phyloP scores from a whole-genome alignment of 2,797 vertebrate species.

The Oreochromis mossambicus region DNA sequence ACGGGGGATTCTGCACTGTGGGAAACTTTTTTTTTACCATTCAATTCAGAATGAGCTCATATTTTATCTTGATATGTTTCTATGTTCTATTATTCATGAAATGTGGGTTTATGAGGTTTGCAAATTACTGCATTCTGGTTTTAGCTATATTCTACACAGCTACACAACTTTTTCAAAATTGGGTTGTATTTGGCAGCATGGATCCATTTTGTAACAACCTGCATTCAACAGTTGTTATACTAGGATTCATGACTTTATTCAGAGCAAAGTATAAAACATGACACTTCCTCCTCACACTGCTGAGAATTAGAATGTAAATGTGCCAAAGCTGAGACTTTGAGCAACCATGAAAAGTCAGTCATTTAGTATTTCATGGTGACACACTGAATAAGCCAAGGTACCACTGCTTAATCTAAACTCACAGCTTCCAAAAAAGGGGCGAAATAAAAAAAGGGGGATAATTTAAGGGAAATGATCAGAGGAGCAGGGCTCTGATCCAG shows the following conservation, averaged over 20 bases:
- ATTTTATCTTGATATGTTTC: not conserved
- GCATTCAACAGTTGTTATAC: not conserved
- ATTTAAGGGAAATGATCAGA: not conserved
- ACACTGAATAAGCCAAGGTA: not conserved
- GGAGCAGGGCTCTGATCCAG: not conserved
- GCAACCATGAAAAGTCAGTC: not conserved
- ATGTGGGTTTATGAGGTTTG: not conserved
- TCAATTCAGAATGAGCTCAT: not conserved
- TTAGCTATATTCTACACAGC: not conserved
- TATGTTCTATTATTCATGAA: not conserved
- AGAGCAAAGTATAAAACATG: not conserved
- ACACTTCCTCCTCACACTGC: not conserved
- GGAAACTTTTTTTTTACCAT: not conserved
- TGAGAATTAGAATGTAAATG: not conserved
- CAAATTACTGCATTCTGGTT: not conserved
- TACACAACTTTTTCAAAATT: not conserved
- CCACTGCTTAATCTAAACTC: not conserved
- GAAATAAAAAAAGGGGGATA: not conserved
- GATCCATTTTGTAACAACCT: not conserved
- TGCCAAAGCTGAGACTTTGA: not conserved
- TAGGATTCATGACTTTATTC: not conserved
- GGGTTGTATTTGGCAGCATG: not conserved
- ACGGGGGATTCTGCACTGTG: not conserved
- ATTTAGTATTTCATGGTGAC: not conserved
- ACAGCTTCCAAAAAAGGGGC: not conserved